A percentile compares a stretch with the other conserved stretches of the same genome.
phyloP scores from a whole-genome alignment of 2,113 vertebrate genomes.

The Salvelinus alpinus region DNA sequence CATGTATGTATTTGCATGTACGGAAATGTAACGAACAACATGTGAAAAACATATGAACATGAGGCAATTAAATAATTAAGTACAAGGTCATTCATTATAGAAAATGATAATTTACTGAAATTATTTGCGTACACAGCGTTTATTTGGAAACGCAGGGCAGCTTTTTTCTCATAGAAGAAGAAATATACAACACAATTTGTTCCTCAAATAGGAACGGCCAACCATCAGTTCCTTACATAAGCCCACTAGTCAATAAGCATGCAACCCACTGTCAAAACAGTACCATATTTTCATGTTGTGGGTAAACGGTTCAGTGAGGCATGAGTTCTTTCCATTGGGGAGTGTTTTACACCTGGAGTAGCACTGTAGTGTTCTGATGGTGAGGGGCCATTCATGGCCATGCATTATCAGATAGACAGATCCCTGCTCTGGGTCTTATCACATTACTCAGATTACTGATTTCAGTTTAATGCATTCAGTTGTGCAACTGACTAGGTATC shows the following conservation, averaged over 20 bases:
- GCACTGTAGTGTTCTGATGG: not conserved
- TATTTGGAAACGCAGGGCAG: not conserved
- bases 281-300: conserved; percentile 6
- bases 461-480: too few species aligned
- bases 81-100: too few species aligned
- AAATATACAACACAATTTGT: not conserved
- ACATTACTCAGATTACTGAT: conserved; percentile 11
- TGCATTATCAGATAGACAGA: conserved; percentile 5
- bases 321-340: not conserved
- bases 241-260: not conserved
- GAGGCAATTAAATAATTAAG: not conserved
- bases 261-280: conserved; percentile 17
- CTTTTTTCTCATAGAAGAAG: not conserved
- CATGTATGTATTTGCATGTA: too few species aligned
- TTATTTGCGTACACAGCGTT: too few species aligned
- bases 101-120: too few species aligned
- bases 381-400: not conserved
- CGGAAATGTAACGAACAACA: too few species aligned
- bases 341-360: not conserved
- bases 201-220: not conserved
- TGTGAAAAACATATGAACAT: not conserved
- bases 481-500: too few species aligned
- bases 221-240: not conserved
- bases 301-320: not conserved
- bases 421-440: conserved; percentile 34